Base-by-base conservation (phyloP, 2,888 invertebrate species). In the Graphium colonna region DNA sequence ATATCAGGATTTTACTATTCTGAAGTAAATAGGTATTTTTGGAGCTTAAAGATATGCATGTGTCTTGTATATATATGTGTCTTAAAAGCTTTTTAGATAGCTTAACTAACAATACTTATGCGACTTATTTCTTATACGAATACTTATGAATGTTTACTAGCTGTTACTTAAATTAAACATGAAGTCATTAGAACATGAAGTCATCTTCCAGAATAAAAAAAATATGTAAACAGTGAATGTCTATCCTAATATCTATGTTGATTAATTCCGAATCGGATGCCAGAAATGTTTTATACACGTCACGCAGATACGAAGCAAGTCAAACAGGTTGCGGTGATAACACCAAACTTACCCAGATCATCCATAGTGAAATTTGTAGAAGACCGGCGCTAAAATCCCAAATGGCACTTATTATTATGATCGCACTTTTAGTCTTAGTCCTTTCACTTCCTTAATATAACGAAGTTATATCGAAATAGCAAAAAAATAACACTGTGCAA, bases 271-370 rank as follows among this genome's bases (percentile, higher is more conserved):
- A 51, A 36, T 26, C 13, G 36, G 42, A 54, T 43, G 46, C 15
- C 13, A 46, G 43, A 53, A 50, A 43, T 39, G 51, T 73, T 65
- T 75, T 67, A 63, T 70, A 80, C 82, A 85, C 85, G 85, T 86
- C 85, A 86, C 64, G 63, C 53, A 52, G 52, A 58, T 67, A 63
- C 61, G 67, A 66, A 73, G 69, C 69, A 71, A 64, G 65, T 52
- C 61, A 82, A 88, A 88, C 87, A 83, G 85, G 87, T 87, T 88
- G 84, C 50, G 55, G 46, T 80, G 79, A 82, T 84, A 83, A 80
- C 76, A 77, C 64, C 61, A 67, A 75, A 86, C 89, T 84, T 68
- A 90, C 90, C 90, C 64, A 90, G 76, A 75, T 90, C 90, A 68
- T 90, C 90, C 90, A 90, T 90, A 63, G 63, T 64, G 56, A 52